phyloP scores from a whole-genome alignment of 2,113 vertebrate genomes.

The Ictidomys tridecemlineatus region DNA sequence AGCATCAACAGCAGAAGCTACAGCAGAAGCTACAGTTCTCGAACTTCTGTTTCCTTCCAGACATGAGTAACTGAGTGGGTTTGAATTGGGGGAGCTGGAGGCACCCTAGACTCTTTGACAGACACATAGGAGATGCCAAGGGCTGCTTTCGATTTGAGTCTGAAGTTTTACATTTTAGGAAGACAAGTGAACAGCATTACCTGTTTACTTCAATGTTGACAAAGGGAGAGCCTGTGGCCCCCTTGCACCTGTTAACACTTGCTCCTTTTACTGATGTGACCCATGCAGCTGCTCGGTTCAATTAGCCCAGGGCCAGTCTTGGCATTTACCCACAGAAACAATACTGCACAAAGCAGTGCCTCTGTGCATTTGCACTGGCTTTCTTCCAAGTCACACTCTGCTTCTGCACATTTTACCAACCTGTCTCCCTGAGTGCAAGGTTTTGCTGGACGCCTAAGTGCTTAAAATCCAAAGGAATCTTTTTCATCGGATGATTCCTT shows the following conservation, averaged over 20 bases:
- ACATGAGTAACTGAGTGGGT: slow-evolving; percentile 19
- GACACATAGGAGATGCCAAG: slow-evolving; percentile 64
- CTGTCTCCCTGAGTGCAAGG: background rate
- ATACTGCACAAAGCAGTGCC: background rate
- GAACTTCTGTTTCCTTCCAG: slow-evolving; percentile 32
- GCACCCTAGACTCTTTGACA: slow-evolving; percentile 58
- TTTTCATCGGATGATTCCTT: background rate
- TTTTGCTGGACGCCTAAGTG: background rate
- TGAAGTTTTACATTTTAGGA: slow-evolving; percentile 68
- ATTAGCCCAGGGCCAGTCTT: slow-evolving; percentile 82
- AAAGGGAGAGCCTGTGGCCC: slow-evolving; percentile 76
- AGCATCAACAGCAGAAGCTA: background rate
- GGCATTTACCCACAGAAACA: slow-evolving; percentile 74
- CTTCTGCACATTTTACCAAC: slow-evolving; percentile 71
- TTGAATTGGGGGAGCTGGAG: slow-evolving; percentile 71
- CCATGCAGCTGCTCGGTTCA: slow-evolving; percentile 83
- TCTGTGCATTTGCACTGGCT: slow-evolving; percentile 74
- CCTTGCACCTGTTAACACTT: slow-evolving; percentile 78
- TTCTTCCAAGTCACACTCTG: slow-evolving; percentile 71
- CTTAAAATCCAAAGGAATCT: background rate
- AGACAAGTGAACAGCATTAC: slow-evolving; percentile 75
- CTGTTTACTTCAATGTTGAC: slow-evolving; percentile 80
- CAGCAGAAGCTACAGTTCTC: background rate
- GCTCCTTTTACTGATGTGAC: slow-evolving; percentile 73
- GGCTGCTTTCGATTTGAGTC: slow-evolving; percentile 73